Base-by-base conservation (phyloP, 2,888 invertebrate species). In the Sylvicola fuscatus region DNA sequence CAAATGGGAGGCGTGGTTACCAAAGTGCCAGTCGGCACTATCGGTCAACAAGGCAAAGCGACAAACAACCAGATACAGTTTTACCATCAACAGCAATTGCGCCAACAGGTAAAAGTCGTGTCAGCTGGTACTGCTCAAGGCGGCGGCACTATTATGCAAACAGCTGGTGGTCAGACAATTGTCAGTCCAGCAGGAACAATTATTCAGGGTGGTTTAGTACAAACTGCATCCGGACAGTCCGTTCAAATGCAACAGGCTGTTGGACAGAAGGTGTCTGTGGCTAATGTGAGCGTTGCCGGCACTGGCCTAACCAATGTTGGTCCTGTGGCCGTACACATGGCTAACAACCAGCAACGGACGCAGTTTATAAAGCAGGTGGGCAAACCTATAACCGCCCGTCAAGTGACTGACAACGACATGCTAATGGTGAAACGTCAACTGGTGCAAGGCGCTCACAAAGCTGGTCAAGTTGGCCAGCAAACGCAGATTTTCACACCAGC, bases 351-450 rank as follows among this genome's bases (percentile, higher is more conserved):
- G 55, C 44, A 53, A 39, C 37, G 55, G 12, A 49, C 58, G 1
- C 58, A 59, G 38, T 58, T 58, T 21, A 56, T 59, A 17, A 59
- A 59, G 43, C 59, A 59, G 41, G 40, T 45, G 10, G 38, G 49
- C 3, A 65, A 65, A 41, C 64, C 60, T 0, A 50, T 65, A 2
- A 51, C 62, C 2, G 56, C 65, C 1, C 60, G 66, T 34, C 60
- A 70, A 15, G 63, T 66, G 0, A n/a, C n/a, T n/a, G 70, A 70
- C 28, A 59, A 61, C 2, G 72, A 73, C 45, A 65, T 74, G 61
- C 61, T 68, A 3, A 45, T 72, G 33, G 54, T 72, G 2, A 70
- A 70, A 43, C 60, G 69, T 3, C 67, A 68, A 38, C 51, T 60
- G 12, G 50, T 56, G 26, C 29, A n/a, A 6, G 29, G 29, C n/a